phyloP scores from a whole-genome alignment of 2,888 invertebrate species.

The Apodemia hepburni region DNA sequence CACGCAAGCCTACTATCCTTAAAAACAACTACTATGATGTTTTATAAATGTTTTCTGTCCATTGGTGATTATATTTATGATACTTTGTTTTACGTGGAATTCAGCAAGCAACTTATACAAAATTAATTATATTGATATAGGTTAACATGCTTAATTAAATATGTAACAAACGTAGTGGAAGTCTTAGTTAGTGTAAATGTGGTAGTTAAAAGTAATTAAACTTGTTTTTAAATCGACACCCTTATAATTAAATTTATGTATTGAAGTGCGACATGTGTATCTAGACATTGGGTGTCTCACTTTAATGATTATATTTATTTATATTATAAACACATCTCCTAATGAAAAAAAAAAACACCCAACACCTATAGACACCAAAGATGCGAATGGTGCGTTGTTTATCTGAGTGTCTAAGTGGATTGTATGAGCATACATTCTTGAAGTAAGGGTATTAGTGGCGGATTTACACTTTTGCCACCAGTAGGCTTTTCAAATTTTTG shows the following conservation, averaged over 20 bases:
- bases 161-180: background rate
- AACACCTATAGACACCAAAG: too few species aligned
- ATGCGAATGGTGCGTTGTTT: too few species aligned
- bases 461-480: too few species aligned
- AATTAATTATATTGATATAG: background rate
- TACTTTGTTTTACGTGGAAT: background rate
- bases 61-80: background rate
- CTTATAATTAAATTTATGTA: constrained; percentile 32
- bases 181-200: constrained; percentile 28
- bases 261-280: too few species aligned
- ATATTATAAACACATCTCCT: too few species aligned
- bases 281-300: too few species aligned
- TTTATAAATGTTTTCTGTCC: constrained; percentile 8
- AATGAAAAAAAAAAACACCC: too few species aligned
- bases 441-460: too few species aligned
- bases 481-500: too few species aligned
- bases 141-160: background rate
- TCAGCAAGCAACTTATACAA: background rate
- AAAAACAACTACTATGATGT: background rate
- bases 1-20: constrained; percentile 49
- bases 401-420: too few species aligned
- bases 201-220: constrained; percentile 56
- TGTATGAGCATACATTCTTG: too few species aligned
- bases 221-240: constrained; percentile 50
- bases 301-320: too few species aligned